These are phyloP conservation scores for Climacteris rufus DNA, from an alignment of 2,113 vertebrate species.

Conservation along the genomic window DNA sequence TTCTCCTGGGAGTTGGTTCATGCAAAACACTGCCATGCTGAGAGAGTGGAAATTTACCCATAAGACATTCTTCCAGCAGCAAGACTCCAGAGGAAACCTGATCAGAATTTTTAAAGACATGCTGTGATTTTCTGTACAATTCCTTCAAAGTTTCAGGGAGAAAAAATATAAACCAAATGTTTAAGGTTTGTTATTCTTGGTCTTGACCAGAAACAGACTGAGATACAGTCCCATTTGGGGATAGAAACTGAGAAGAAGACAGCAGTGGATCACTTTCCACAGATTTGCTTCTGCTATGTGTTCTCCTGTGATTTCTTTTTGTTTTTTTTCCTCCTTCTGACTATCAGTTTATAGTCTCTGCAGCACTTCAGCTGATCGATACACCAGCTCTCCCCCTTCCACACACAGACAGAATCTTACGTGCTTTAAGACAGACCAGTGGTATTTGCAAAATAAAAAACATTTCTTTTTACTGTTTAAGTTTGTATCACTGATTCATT, in stretches of 20 bases:
- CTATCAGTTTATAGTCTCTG: slow-evolving; percentile 56
- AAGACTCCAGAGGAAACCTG: slow-evolving; percentile 82
- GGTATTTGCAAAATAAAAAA: slow-evolving; percentile 36
- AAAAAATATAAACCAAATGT: slow-evolving; percentile 25
- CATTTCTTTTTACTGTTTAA: not conserved
- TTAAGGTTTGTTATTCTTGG: slow-evolving; percentile 38
- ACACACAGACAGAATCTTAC: not conserved
- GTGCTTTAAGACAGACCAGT: not conserved
- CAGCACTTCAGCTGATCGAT: slow-evolving; percentile 49
- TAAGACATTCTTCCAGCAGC: slow-evolving; percentile 82
- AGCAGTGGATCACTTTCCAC: slow-evolving; percentile 6
- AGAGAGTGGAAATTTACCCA: slow-evolving; percentile 94
- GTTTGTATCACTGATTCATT: slow-evolving; percentile 8
- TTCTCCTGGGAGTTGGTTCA: slow-evolving; percentile 89
- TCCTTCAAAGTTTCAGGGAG: slow-evolving; percentile 27
- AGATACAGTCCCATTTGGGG: slow-evolving; percentile 14
- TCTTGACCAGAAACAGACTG: slow-evolving; percentile 29
- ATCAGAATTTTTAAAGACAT: slow-evolving; percentile 76
- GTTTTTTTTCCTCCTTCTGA: not conserved
- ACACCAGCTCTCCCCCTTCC: not conserved
- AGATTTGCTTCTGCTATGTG: slow-evolving; percentile 7
- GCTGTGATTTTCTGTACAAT: slow-evolving; percentile 45
- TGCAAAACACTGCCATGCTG: slow-evolving; percentile 87
- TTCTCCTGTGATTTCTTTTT: not conserved
- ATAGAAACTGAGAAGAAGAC: slow-evolving; percentile 25